These are phyloP conservation scores for Hirundichthys speculiger DNA, from an alignment of 2,113 vertebrate species.

Conservation along the genomic window DNA sequence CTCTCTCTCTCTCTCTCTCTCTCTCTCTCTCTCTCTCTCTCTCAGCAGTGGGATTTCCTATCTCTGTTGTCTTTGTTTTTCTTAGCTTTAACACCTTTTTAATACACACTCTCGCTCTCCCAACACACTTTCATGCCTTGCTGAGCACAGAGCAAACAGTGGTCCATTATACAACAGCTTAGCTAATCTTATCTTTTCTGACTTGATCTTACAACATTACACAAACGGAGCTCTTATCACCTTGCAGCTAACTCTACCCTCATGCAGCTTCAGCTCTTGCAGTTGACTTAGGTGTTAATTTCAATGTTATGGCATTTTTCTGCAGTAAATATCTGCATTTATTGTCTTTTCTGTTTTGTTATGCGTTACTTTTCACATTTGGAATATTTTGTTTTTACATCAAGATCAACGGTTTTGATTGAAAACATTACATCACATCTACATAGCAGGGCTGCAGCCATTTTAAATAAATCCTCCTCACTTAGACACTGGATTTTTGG, in stretches of 20 bases:
- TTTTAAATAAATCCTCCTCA: too few relatives aligned
- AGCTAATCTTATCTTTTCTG: conserved; percentile 22
- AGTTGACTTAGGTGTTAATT: not conserved
- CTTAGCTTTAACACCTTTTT: not conserved
- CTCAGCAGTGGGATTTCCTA: conserved; percentile 2
- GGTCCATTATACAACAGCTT: not conserved
- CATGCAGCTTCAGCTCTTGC: conserved; percentile 2
- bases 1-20: not conserved
- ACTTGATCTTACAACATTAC: conserved; percentile 15
- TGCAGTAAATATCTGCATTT: not conserved
- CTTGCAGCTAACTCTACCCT: not conserved
- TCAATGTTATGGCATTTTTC: not conserved
- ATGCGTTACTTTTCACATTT: not conserved
- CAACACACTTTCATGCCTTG: not conserved
- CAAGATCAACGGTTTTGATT: not conserved
- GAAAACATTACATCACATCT: too few relatives aligned
- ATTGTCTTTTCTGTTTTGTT: not conserved
- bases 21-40: not conserved
- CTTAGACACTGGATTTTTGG: too few relatives aligned
- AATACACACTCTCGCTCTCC: not conserved
- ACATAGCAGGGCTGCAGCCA: too few relatives aligned
- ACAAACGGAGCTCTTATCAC: conserved; percentile 27
- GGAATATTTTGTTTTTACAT: not conserved
- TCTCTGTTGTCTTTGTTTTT: not conserved
- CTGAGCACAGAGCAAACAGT: not conserved